These are phyloP conservation scores for Sebastes fasciatus DNA, from an alignment of 2,113 vertebrate genomes.

Conservation along the genomic window DNA sequence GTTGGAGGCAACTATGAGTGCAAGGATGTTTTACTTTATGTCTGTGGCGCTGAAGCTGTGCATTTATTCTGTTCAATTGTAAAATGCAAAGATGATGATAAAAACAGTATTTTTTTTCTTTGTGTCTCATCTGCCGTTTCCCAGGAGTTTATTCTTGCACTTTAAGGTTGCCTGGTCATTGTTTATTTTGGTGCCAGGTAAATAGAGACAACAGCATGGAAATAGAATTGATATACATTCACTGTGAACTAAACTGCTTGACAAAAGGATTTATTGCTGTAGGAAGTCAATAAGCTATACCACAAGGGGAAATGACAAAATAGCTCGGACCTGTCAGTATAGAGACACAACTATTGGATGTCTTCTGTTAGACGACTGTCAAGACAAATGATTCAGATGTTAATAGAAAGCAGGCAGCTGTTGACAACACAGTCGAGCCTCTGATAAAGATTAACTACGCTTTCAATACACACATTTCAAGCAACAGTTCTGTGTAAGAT, in stretches of 20 bases:
- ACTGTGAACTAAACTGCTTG: slow-evolving; percentile 19
- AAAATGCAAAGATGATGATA: not conserved
- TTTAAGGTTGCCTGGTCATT: slow-evolving; percentile 20
- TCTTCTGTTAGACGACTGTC: slow-evolving; percentile 25
- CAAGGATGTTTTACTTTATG: slow-evolving; percentile 52
- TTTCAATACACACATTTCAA: slow-evolving; percentile 33
- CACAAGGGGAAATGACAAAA: slow-evolving; percentile 27
- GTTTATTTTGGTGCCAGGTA: slow-evolving; percentile 17
- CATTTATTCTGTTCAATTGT: not conserved
- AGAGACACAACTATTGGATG: slow-evolving; percentile 23
- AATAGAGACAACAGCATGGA: slow-evolving; percentile 16
- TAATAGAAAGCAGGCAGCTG: slow-evolving; percentile 38
- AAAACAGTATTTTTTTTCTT: not conserved
- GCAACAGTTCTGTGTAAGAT: slow-evolving; percentile 1
- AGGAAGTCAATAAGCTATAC: slow-evolving; percentile 25
- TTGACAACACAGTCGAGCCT: slow-evolving; percentile 29
- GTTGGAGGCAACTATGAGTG: slow-evolving; percentile 48
- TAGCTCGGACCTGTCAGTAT: slow-evolving; percentile 30
- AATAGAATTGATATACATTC: slow-evolving; percentile 6
- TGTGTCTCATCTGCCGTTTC: slow-evolving; percentile 8
- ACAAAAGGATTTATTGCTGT: slow-evolving; percentile 19
- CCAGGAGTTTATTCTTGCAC: slow-evolving; percentile 20
- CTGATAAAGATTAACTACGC: slow-evolving; percentile 23
- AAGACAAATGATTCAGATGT: slow-evolving; percentile 33
- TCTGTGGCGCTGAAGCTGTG: slow-evolving; percentile 52